Base-by-base conservation (phyloP, 2,797 vertebrate species). In the Coreius guichenoti region DNA sequence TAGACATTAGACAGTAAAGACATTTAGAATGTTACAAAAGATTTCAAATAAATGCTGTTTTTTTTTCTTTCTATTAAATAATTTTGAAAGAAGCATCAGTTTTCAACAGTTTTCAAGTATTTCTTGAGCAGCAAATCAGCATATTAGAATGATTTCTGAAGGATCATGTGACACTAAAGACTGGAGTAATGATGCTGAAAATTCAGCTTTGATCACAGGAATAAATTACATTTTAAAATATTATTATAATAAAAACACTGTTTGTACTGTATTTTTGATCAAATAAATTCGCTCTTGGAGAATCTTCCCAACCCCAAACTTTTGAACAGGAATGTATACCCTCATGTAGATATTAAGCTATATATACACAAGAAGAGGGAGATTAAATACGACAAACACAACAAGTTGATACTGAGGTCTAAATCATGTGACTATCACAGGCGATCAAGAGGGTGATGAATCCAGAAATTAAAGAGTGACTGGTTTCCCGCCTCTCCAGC, bases 401-500 rank as follows among this genome's bases (percentile, higher is more conserved):
- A 23, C 4, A 36, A 23, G 67, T 33, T 36, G 65, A 68, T 36
- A 67, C 19, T 21, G 65, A 68, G 31, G 65, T 68, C 19, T 36
- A 33, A 69, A 23, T 69, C 67, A 69, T 69, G 21, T 69, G 67
- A 69, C 67, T 13, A 26, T 72, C 12, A 43, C 39, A 45, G 5
- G 6, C 26, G 17, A 68, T 36, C 17, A 12, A 43, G 21, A 23
- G n/a, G 8, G 17, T 74, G 26, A 73, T 49, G 26, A 73, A 29
- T 73, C n/a, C n/a, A 73, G 73, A 76, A 56, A 14, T 26, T 14
- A 69, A 43, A 73, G 26, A 14, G 36, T 23, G 29, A 45, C 21
- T 56, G 26, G 65, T 21, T 49, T 69, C 61, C 73, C 39, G 45
- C 54, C 80, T 86, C 63, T 87, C 90, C 92, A 91, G 90, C 84